Evolutionary conservation across 2,888 invertebrate species (phyloP).

Genomic region (Aproaerema taeniolella): DNA sequence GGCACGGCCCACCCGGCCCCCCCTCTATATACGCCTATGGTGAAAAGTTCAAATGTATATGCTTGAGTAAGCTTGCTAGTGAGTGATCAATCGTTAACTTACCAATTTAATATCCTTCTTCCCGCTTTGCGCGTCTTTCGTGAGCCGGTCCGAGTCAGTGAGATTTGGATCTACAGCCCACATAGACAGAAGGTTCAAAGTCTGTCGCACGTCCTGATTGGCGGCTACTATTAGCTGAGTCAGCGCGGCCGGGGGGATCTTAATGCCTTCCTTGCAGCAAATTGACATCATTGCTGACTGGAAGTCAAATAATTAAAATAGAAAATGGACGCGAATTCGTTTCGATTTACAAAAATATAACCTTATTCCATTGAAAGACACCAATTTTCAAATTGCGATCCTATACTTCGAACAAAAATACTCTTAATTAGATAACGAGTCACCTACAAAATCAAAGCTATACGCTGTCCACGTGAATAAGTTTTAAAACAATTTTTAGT

Average conservation of each 20-base stretch:
- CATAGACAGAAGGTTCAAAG: slow-evolving; percentile 92
- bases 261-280: slow-evolving; percentile 93
- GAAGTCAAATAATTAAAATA: slow-evolving; percentile 18
- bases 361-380: no score
- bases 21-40: no score
- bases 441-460: no score
- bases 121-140: slow-evolving; percentile 75
- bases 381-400: no score
- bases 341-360: neutral
- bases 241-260: slow-evolving; percentile 85
- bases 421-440: no score
- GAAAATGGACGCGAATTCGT: neutral
- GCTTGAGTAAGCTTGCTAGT: no score
- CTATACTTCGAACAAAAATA: no score
- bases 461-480: no score
- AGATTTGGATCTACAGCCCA: slow-evolving; percentile 80
- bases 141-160: slow-evolving; percentile 68
- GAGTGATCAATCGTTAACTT: no score
- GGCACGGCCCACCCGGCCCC: no score
- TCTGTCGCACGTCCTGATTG: slow-evolving; percentile 95
- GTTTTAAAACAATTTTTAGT: no score
- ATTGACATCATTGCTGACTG: slow-evolving; percentile 94
- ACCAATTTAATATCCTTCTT: slow-evolving; percentile 92
- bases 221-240: slow-evolving; percentile 90
- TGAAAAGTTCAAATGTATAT: no score